Evolutionary conservation across 2,888 invertebrate genomes (phyloP).

Genomic region (Oscheius sp.): DNA sequence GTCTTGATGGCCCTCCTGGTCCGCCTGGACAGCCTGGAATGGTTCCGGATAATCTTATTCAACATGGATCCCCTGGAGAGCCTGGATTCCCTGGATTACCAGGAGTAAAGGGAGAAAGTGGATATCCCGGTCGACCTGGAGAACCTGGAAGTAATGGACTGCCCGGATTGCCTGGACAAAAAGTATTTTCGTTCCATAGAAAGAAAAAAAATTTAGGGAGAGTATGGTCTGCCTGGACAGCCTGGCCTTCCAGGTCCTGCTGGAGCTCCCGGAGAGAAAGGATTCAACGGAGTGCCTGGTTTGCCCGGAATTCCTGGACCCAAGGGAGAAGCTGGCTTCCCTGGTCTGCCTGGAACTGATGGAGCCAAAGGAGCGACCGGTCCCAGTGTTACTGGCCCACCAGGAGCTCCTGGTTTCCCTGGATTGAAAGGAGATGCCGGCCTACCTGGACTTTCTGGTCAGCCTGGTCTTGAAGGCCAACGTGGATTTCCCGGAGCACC

Average conservation of each 20-base stretch:
- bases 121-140: constrained; percentile 72
- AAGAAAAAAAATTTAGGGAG: constrained; percentile 41
- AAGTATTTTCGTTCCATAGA: too few species aligned
- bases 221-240: constrained; percentile 73
- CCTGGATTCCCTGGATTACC: constrained; percentile 67
- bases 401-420: constrained; percentile 71
- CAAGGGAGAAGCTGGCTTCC: constrained; percentile 73
- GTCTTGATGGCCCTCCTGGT: constrained; percentile 67
- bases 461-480: constrained; percentile 74
- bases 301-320: constrained; percentile 64
- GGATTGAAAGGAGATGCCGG: constrained; percentile 66
- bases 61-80: constrained; percentile 71
- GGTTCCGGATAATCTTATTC: constrained; percentile 38
- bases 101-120: constrained; percentile 74
- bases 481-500: constrained; percentile 72
- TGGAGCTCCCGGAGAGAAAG: constrained; percentile 78
- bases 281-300: constrained; percentile 62
- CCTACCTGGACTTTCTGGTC: constrained; percentile 70
- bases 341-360: constrained; percentile 78
- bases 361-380: constrained; percentile 71
- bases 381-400: constrained; percentile 73
- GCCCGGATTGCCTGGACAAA: constrained; percentile 56
- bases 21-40: constrained; percentile 70
- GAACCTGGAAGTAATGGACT: constrained; percentile 67
- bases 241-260: constrained; percentile 82